These are phyloP conservation scores for Cerceris ruficornis DNA, from an alignment of 2,888 invertebrate genomes.

Conservation along the genomic window DNA sequence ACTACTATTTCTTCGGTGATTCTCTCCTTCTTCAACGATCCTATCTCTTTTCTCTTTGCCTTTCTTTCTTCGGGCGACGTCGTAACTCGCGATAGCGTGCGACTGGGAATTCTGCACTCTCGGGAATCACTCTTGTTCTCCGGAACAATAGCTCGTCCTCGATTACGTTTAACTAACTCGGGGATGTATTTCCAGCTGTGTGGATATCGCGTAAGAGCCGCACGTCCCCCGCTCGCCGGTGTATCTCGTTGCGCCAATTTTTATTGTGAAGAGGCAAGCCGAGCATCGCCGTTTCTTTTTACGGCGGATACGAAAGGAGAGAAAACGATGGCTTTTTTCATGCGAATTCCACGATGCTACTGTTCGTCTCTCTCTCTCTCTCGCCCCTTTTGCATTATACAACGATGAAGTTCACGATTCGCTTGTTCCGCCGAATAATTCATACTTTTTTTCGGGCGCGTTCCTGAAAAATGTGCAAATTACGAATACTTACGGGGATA, in stretches of 20 bases:
- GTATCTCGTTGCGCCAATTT: constrained; percentile 9
- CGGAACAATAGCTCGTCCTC: constrained; percentile 58
- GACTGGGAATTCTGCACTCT: constrained; percentile 52
- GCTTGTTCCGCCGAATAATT: too few species aligned
- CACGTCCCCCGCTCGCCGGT: constrained; percentile 5
- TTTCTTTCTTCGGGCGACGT: constrained; percentile 2
- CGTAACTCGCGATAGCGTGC: constrained; percentile 43
- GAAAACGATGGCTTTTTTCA: not conserved
- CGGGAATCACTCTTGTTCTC: constrained; percentile 44
- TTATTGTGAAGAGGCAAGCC: constrained; percentile 7
- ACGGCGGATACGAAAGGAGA: not conserved
- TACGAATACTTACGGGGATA: not conserved
- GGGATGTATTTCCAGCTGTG: constrained; percentile 14
- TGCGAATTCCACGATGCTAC: not conserved
- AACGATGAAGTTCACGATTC: too few species aligned
- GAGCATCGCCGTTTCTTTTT: not conserved
- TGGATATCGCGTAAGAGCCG: constrained; percentile 30
- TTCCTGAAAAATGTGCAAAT: not conserved
- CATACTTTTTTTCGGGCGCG: not conserved
- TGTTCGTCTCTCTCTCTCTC: not conserved
- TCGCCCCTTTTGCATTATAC: not conserved
- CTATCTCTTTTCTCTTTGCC: constrained; percentile 17
- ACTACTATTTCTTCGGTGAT: not conserved
- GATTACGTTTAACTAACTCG: constrained; percentile 39
- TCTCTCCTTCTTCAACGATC: constrained; percentile 4